Evolutionary conservation across 1,140 invertebrate genomes (phyloP).

Genomic region (Zeugodacus cucurbitae): DNA sequence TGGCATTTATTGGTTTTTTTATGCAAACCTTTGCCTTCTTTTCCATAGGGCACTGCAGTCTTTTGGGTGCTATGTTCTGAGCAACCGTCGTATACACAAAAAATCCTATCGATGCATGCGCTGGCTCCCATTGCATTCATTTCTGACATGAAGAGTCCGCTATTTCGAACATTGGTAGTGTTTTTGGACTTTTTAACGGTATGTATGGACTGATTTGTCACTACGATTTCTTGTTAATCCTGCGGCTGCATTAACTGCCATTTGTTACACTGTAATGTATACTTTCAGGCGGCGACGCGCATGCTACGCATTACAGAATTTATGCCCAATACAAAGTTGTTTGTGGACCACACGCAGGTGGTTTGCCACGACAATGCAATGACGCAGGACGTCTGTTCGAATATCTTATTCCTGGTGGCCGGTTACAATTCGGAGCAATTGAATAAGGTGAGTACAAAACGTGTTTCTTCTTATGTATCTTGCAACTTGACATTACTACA

Average conservation of each 20-base stretch:
- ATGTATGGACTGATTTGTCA: constrained; percentile 22
- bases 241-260: not conserved
- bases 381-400: constrained; percentile 70
- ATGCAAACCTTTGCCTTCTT: constrained; percentile 44
- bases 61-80: constrained; percentile 74
- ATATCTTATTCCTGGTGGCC: constrained; percentile 70
- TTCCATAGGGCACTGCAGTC: constrained; percentile 76
- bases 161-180: constrained; percentile 59
- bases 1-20: not conserved
- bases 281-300: constrained; percentile 63
- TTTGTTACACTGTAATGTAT: not conserved
- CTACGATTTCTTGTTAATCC: not conserved
- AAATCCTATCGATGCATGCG: constrained; percentile 74
- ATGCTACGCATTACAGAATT: constrained; percentile 71
- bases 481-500: no score
- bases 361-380: constrained; percentile 68
- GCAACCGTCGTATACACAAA: constrained; percentile 74
- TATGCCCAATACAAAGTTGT: constrained; percentile 67
- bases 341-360: constrained; percentile 67
- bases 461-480: no score
- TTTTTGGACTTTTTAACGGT: constrained; percentile 58
- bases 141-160: constrained; percentile 70
- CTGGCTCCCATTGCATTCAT: constrained; percentile 76
- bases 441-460: constrained; percentile 57
- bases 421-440: constrained; percentile 69